Evolutionary conservation across 2,113 vertebrate species (phyloP).

Genomic region (Pitta sordida): DNA sequence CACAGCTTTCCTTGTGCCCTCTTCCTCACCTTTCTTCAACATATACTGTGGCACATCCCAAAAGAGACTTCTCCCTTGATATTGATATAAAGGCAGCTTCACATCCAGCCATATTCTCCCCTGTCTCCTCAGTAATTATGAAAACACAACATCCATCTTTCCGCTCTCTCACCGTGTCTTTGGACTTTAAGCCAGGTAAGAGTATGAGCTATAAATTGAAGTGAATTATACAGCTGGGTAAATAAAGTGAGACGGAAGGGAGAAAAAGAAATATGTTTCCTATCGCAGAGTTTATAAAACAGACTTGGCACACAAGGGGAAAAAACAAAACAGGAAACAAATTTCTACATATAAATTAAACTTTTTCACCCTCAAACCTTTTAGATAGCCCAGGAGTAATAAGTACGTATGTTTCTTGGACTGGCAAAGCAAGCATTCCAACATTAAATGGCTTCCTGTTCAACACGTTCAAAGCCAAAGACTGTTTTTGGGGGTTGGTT

Average conservation of each 20-base stretch:
- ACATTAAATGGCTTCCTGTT: constrained; percentile 94
- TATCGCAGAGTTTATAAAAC: constrained; percentile 72
- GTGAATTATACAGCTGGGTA: constrained; percentile 73
- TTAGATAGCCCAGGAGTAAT: constrained; percentile 80
- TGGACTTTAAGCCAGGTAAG: constrained; percentile 69
- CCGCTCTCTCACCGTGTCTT: constrained; percentile 50
- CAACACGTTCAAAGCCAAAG: constrained; percentile 84
- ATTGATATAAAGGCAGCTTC: constrained; percentile 37
- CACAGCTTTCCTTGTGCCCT: not conserved
- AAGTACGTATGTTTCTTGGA: constrained; percentile 84
- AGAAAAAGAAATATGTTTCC: constrained; percentile 70
- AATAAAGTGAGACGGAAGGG: constrained; percentile 56
- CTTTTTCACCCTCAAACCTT: constrained; percentile 76
- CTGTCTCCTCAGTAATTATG: constrained; percentile 56
- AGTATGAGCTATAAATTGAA: constrained; percentile 72
- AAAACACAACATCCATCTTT: constrained; percentile 62
- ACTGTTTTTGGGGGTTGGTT: constrained; percentile 83
- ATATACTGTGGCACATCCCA: constrained; percentile 1
- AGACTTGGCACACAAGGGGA: constrained; percentile 59
- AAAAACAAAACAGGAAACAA: constrained; percentile 76
- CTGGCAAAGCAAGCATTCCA: constrained; percentile 87
- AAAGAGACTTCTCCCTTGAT: constrained; percentile 54
- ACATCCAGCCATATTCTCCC: constrained; percentile 62
- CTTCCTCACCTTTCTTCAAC: constrained; percentile 24
- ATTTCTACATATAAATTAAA: constrained; percentile 83